Percentiles rank a stretch among this genome's conserved stretches.
Evolutionary conservation across 2,113 vertebrate species (phyloP).

Genomic region (Pimephales promelas): DNA sequence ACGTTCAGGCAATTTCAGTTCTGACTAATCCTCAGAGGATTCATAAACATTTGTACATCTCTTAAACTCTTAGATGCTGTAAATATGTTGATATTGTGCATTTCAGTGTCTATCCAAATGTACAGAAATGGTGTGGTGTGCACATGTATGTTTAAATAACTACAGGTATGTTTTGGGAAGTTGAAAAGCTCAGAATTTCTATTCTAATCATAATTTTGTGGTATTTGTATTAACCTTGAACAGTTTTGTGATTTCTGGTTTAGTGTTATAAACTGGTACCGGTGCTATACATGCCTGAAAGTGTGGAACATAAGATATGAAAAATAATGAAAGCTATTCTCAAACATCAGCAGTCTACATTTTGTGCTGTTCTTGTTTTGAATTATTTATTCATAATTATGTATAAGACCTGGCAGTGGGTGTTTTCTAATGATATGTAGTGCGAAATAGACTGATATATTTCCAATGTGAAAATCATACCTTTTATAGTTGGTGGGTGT

Average conservation of each 20-base stretch:
- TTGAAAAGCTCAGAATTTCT: neutral
- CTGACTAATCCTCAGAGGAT: neutral
- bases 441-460: constrained; percentile 54
- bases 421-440: constrained; percentile 71
- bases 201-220: neutral
- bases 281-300: neutral
- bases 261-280: neutral
- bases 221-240: neutral
- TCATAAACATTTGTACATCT: neutral
- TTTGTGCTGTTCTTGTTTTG: neutral
- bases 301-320: neutral
- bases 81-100: neutral
- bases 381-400: constrained; percentile 37
- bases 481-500: constrained; percentile 50
- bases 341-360: neutral
- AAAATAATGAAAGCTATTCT: neutral
- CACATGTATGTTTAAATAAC: neutral
- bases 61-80: neutral
- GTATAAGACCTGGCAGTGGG: constrained; percentile 41
- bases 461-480: constrained; percentile 45
- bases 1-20: neutral
- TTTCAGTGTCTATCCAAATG: neutral
- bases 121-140: neutral
- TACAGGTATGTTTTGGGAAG: neutral
- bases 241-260: neutral